These are phyloP conservation scores for Percopsis omiscomaycus DNA, from an alignment of 2,797 vertebrate genomes.

Conservation along the genomic window DNA sequence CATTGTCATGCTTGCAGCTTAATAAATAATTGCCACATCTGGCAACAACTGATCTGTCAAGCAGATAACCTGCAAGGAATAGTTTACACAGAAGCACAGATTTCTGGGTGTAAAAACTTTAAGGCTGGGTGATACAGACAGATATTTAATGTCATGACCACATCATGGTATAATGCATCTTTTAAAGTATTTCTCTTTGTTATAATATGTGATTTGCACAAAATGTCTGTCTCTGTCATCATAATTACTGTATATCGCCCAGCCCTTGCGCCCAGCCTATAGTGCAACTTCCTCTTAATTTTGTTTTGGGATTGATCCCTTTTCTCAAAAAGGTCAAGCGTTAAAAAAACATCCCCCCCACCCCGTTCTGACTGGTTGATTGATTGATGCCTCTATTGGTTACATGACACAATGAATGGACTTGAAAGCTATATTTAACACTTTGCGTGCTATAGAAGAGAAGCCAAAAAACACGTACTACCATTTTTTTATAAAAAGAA, in stretches of 20 bases:
- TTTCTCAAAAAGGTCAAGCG: constrained; percentile 27
- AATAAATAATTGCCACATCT: constrained; percentile 53
- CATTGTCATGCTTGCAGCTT: constrained; percentile 38
- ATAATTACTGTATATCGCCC: constrained; percentile 45
- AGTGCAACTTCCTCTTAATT: constrained; percentile 30
- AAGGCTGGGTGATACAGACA: constrained; percentile 36
- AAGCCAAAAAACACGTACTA: constrained; percentile 75
- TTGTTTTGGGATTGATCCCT: constrained; percentile 23
- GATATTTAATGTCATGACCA: constrained; percentile 17
- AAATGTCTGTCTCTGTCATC: constrained; percentile 58
- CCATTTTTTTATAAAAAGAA: constrained; percentile 46
- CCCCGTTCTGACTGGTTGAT: constrained; percentile 63
- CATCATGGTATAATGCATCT: background rate
- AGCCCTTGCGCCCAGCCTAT: constrained; percentile 54
- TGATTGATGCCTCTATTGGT: constrained; percentile 70
- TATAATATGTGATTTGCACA: constrained; percentile 26
- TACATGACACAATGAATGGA: constrained; percentile 75
- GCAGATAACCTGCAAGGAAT: constrained; percentile 50
- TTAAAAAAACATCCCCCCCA: constrained; percentile 46
- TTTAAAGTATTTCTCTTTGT: background rate
- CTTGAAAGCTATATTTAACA: constrained; percentile 75
- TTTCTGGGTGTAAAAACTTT: constrained; percentile 48
- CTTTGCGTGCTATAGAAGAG: constrained; percentile 79
- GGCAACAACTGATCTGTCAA: constrained; percentile 56
- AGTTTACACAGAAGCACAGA: constrained; percentile 58